Evolutionary conservation across 1,140 invertebrate genomes (phyloP), one percentile per base, ranked within the genome.

Genomic region (Nasonia giraulti): DNA sequence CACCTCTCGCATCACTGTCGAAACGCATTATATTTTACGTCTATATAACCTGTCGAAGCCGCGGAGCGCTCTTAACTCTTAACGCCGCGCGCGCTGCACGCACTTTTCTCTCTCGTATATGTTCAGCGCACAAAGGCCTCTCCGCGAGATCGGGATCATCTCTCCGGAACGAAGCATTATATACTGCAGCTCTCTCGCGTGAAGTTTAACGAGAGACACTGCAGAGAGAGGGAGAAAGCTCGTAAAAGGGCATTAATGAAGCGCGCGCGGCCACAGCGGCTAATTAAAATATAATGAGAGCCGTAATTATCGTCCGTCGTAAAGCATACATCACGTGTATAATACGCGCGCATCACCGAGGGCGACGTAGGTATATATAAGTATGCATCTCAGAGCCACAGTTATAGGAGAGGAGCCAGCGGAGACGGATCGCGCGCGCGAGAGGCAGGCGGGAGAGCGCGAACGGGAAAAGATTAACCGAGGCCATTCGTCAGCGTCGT

Each of bases 271-370:
- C 85, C 80, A 87, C 85, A 86, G 79, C 87, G 80, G 88, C 90
- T 92, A 91, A 92, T 92, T 92, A 92, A 92, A 91, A 91, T 91
- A 91, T 92, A 92, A 92, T 91, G 91, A 92, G 91, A 89, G 88
- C 87, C 89, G 89, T 91, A 91, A 92, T 92, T 91, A 91, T 90
- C 86, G 86, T 81, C 86, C 74, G 87, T 90, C 91, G 90, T 91
- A 90, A 91, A 91, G 84, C 87, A 88, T 87, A 83, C 85, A 23
- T 62, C 5, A 20, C 31, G 55, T 68, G 75, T 55, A 71, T 71
- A 71, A 33, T 11, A 76, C 17, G 81, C 40, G 33, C 12, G 87
- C 55, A 62, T 62, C 20, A 62, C 55, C 55, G 7, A 62, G 87
- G 87, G 87, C 77, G 69, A 71, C 66, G 47, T 37, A 27, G 78